Evolutionary conservation across 2,797 vertebrate genomes (phyloP), one percentile per base, ranked within the genome.

Genomic region (Gambusia yucatana): DNA sequence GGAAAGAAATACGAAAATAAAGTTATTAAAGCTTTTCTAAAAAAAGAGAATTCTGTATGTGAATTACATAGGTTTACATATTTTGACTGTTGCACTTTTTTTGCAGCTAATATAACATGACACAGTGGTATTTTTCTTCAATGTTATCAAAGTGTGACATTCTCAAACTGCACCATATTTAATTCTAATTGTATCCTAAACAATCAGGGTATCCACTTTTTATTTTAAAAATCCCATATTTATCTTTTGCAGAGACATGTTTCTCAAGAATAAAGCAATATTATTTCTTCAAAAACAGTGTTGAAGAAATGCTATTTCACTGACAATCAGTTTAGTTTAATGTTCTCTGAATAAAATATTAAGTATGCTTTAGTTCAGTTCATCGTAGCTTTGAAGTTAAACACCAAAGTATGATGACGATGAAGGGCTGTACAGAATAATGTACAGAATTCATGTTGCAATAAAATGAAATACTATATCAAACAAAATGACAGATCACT

Each of bases 401-500:
- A 73, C 20, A 73, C 72, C 22, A 55, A 73, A n/a, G 48, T 55
- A 55, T 36, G 33, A 73, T n/a, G 22, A 73, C 41, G 36, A 11
- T n/a, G 33, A 73, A 73, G 48, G 50, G 20, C 33, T 76, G 17
- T 1, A 59, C 33, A 33, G 33, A 33, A 47, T 39, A 25, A 75
- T 33, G 36, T 25, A 48, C 43, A 75, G 67, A 0, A 7, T 22
- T 79, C 30, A 82, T 82, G 78, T 39, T 82, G 72, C 61, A 84
- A 79, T 82, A 52, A 25, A n/a, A 3, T 73, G 50, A 82, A 83
- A 84, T 72, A 83, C 28, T 36, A 76, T 67, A 74, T 80, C 13
- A 77, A 22, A 72, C 41, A 65, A 77, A 77, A 55, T 69, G 30
- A 78, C 52, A 72, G 47, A 78, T 83, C 10, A 76, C 16, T n/a